phyloP scores from a whole-genome alignment of 2,888 invertebrate species.

The Nomada fabriciana region DNA sequence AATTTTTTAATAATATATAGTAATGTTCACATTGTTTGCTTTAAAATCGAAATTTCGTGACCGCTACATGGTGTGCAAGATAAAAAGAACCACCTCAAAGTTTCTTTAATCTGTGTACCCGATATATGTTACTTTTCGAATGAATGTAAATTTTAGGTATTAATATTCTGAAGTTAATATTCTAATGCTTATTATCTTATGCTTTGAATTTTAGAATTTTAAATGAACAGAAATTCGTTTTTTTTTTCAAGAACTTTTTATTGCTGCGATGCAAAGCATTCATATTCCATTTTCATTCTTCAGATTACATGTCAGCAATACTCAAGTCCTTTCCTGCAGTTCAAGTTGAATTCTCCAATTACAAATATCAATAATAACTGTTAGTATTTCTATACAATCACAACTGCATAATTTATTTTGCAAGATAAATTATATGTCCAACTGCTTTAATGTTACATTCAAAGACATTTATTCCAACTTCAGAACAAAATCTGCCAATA shows the following conservation, averaged over 20 bases:
- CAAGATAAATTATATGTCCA: slow-evolving; percentile 19
- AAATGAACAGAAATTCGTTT: not conserved
- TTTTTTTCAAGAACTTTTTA: slow-evolving; percentile 12
- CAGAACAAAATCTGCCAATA: slow-evolving; percentile 3
- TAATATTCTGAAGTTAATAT: slow-evolving; percentile 14
- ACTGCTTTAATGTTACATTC: slow-evolving; percentile 29
- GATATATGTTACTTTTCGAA: slow-evolving; percentile 24
- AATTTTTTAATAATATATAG: slow-evolving; percentile 26
- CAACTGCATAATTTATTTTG: slow-evolving; percentile 29
- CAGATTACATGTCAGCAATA: slow-evolving; percentile 62
- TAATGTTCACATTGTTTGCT: slow-evolving; percentile 28
- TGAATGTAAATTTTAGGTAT: slow-evolving; percentile 21
- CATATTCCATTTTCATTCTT: slow-evolving; percentile 48
- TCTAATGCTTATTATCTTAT: not conserved
- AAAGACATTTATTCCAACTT: slow-evolving; percentile 16
- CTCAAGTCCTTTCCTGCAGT: slow-evolving; percentile 59
- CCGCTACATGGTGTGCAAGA: slow-evolving; percentile 16
- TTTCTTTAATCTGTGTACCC: slow-evolving; percentile 37
- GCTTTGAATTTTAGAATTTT: slow-evolving; percentile 13
- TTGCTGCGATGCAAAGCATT: slow-evolving; percentile 44
- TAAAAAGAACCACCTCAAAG: slow-evolving; percentile 5
- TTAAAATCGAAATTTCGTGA: slow-evolving; percentile 30
- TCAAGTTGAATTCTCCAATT: slow-evolving; percentile 56
- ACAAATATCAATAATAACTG: slow-evolving; percentile 66
- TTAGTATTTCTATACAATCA: slow-evolving; percentile 47